A percentile compares a stretch with the other conserved stretches of the same genome.
phyloP scores from a whole-genome alignment of 1,140 invertebrate genomes.

The Globodera ellingtonae region DNA sequence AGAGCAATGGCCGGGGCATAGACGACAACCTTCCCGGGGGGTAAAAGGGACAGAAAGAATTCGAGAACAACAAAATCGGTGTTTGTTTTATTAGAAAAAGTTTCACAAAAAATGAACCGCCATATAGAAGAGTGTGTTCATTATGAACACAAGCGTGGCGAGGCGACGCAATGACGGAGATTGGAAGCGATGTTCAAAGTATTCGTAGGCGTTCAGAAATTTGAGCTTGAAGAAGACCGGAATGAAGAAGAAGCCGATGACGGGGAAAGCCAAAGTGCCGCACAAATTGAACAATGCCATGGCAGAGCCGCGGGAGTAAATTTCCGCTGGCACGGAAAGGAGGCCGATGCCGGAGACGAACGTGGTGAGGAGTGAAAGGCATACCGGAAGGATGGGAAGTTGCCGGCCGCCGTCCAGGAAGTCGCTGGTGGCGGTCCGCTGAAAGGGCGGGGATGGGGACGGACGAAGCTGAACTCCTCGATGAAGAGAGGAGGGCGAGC shows the following conservation, averaged over 20 bases:
- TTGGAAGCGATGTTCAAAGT: constrained; percentile 60
- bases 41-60: not conserved
- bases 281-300: constrained; percentile 41
- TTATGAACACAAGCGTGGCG: constrained; percentile 59
- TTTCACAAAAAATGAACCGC: constrained; percentile 27
- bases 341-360: constrained; percentile 56
- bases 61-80: not conserved
- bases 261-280: constrained; percentile 38
- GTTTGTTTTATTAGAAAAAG: not conserved
- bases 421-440: constrained; percentile 27
- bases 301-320: constrained; percentile 53
- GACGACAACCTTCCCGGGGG: constrained; percentile 18
- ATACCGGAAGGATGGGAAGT: constrained; percentile 59
- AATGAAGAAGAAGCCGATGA: constrained; percentile 54
- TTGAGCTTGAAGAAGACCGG: constrained; percentile 51
- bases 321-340: constrained; percentile 57
- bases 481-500: no score
- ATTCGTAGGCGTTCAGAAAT: constrained; percentile 61
- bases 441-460: no score
- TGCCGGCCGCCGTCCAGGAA: constrained; percentile 59
- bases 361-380: constrained; percentile 61
- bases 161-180: constrained; percentile 46
- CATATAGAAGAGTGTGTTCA: constrained; percentile 63
- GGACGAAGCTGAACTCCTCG: no score
- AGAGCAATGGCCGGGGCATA: constrained; percentile 47